Conservation (phyloP, 1,140 invertebrate genomes). For the Trichoplusia ni region DNA sequence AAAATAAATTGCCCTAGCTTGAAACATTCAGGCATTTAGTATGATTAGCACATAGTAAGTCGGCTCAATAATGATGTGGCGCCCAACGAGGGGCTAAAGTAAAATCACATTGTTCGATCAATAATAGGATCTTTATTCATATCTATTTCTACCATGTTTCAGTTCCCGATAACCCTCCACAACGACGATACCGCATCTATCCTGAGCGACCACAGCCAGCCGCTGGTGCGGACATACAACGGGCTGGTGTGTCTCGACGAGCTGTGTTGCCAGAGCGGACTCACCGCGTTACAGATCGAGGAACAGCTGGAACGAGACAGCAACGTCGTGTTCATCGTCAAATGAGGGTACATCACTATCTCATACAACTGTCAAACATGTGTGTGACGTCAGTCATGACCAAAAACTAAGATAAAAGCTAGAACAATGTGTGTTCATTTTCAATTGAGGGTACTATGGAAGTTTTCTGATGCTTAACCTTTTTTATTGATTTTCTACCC, state of each 20-base stretch:
- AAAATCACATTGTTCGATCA: neutral
- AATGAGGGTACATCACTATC: constrained; percentile 41
- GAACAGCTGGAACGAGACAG: constrained; percentile 91
- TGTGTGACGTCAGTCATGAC: no score
- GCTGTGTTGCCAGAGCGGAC: constrained; percentile 90
- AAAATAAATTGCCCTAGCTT: no score
- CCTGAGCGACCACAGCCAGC: constrained; percentile 76
- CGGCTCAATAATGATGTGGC: no score
- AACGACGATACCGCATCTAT: constrained; percentile 64
- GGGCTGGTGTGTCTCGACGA: constrained; percentile 91
- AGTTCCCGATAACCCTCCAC: constrained; percentile 82
- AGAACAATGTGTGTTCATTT: no score
- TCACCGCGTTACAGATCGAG: constrained; percentile 89
- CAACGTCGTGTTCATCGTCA: constrained; percentile 87
- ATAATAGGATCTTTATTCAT: neutral
- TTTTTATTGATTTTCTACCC: no score
- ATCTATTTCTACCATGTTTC: constrained; percentile 22
- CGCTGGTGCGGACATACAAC: constrained; percentile 82
- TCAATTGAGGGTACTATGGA: no score
- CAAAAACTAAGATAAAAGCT: no score
- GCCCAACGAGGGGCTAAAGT: no score
- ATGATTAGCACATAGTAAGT: no score
- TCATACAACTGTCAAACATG: neutral
- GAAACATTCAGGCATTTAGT: no score
- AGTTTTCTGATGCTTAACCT: no score